Evolutionary conservation across 2,113 vertebrate species (phyloP), one percentile per base, ranked within the genome.

Genomic region (Paradisaea rubra): DNA sequence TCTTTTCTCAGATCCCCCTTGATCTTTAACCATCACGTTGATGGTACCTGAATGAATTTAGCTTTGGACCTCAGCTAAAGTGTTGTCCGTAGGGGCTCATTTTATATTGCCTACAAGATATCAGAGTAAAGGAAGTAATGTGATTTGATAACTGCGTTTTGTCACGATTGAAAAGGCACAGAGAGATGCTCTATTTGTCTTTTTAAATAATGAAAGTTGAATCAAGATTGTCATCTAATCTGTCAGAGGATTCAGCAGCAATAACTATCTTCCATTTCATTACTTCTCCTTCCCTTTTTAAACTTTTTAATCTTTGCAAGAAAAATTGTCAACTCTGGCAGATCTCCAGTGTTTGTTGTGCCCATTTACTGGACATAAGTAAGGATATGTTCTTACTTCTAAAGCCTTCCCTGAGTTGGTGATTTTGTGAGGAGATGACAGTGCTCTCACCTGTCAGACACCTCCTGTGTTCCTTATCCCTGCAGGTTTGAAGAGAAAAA

Each of bases 71-170:
- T 81, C 53, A 72, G 65, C 63, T 88, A 1, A 88, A 65, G 27
- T 69, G 41, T 74, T 71, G 45, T 78, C 79, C 59, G 31, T 35
- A 50, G 79, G 37, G 78, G 57, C 89, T 84, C 11, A 49, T 74
- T 89, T 91, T 39, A 63, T 81, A 72, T 76, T 85, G 66, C 63
- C 71, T 79, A 41, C 70, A 66, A 78, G 91, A 64, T 71, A 88
- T 28, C 78, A 86, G 88, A 90, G 45, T 76, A 80, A 94, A 95
- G 81, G 82, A 80, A 88, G 77, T 95, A 93, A 95, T 79, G 22
- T 82, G 89, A 84, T 95, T 95, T 94, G 88, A 86, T 94, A 59
- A 91, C 65, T 91, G 66, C 70, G 57, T 89, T 93, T 89, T 87
- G 49, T 92, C 66, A 72, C 3, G 1, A 89, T 23, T 91, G 77